Conservation (phyloP, 2,797 vertebrate genomes). For the Takifugu rubripes region DNA sequence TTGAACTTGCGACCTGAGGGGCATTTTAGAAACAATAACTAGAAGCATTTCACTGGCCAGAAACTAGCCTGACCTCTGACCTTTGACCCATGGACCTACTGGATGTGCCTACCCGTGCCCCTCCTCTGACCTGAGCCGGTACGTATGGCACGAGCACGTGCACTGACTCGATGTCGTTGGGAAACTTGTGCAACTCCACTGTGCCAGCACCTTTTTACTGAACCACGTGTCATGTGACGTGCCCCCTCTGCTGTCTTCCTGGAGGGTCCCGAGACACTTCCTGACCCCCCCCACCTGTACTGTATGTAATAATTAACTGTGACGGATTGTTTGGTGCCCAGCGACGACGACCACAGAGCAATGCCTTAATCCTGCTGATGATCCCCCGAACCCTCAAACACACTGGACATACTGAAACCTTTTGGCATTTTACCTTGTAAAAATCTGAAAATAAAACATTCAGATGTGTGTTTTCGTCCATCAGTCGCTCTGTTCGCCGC, state of each 20-base stretch:
- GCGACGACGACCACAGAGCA: conserved; percentile 48
- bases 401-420: conserved; percentile 73
- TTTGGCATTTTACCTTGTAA: not conserved
- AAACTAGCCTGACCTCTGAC: conserved; percentile 18
- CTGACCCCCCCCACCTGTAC: conserved; percentile 55
- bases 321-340: conserved; percentile 56
- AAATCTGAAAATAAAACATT: too few relatives aligned
- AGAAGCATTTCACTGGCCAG: conserved; percentile 16
- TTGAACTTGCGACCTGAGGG: conserved; percentile 1
- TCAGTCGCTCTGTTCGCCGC: too few relatives aligned
- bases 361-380: conserved; percentile 78
- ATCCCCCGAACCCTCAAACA: conserved; percentile 64
- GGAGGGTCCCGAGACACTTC: conserved; percentile 44
- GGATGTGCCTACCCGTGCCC: conserved; percentile 43
- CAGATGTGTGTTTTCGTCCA: too few relatives aligned
- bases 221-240: conserved; percentile 40
- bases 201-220: conserved; percentile 20
- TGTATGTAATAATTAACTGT: conserved; percentile 68
- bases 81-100: conserved; percentile 50
- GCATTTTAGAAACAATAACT: conserved; percentile 1
- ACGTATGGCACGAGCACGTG: conserved; percentile 12
- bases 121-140: conserved; percentile 30
- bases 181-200: conserved; percentile 25
- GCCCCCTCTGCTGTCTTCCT: conserved; percentile 47
- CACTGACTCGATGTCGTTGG: too few relatives aligned